Evolutionary conservation across 92 coral and sea anemone species (phyloP), one percentile per base, ranked within the genome.

Genomic region (Zoanthus gigantus): DNA sequence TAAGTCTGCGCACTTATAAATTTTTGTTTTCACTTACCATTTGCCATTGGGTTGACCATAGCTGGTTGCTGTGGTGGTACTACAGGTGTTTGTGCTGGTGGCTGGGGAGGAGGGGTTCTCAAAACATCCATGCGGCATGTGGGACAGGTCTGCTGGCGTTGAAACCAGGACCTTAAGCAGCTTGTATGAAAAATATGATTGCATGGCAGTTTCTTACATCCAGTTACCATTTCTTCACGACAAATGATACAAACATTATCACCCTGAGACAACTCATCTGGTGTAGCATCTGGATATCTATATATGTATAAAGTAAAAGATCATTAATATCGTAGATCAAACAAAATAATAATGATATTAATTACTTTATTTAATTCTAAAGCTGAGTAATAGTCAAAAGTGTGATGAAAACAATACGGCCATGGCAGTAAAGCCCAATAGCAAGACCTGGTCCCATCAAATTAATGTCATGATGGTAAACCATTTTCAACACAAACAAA

Each of bases 51-150:
- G 58, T 78, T 86, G 18, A 77, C 88, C 84, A 87, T 34, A 28
- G 88, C 89, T 44, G 90, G 91, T 79, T 88, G 91, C 3, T 78
- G 86, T 32, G 74, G 91, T 47, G 84, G 91, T 56, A 77, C 85
- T 31, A 85, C 85, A 8, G 93, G 93, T 31, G 87, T 92, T 85
- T 88, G 94, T 29, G 67, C 13, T 45, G 68, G 87, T 72, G 71
- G 75, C 57, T 82, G 68, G 66, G 88, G 84, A 69, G 93, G 92
- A 14, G 94, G 90, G 54, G 96, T 95, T 66, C 97, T 89, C 31
- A 96, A 90, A 1, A 96, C 98, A 88, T 96, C 99, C 99, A 96
- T 95, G 74, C 99, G 94, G 85, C 99, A 96, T 3, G 99, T 96
- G 14, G 99, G 99, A 86, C 99, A 96, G 42, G 99, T 96, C 84